A percentile compares a stretch with the other conserved stretches of the same genome.
Evolutionary conservation across 2,888 invertebrate species (phyloP).

Genomic region (Heteromyza rotundicornis): DNA sequence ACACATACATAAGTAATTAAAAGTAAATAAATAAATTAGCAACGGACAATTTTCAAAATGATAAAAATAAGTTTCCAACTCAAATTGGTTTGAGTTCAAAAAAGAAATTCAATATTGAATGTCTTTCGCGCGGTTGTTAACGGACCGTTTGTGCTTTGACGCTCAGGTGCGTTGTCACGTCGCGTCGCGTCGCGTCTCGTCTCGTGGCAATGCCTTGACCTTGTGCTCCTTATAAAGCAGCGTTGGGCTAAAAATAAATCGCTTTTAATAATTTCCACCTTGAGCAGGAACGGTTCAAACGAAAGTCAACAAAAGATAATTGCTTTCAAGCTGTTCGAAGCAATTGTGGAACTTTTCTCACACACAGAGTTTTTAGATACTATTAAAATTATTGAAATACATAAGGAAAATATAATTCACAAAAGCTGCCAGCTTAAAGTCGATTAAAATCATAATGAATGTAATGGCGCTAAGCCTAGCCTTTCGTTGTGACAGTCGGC

Average conservation of each 20-base stretch:
- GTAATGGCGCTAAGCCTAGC: too few species aligned
- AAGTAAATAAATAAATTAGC: not conserved
- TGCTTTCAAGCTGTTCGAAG: too few species aligned
- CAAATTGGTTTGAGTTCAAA: not conserved
- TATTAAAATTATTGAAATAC: too few species aligned
- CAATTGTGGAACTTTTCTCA: too few species aligned
- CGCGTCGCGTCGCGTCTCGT: constrained; percentile 13
- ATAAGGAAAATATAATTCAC: too few species aligned
- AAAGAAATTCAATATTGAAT: constrained; percentile 17
- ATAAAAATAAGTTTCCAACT: not conserved
- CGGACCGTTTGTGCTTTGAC: constrained; percentile 6
- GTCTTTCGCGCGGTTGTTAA: constrained; percentile 16
- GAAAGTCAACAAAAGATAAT: too few species aligned
- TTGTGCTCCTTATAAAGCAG: constrained; percentile 30
- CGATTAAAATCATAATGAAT: too few species aligned
- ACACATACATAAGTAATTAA: constrained; percentile 11
- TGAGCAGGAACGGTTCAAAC: not conserved
- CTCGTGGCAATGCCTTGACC: constrained; percentile 40
- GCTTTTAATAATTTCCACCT: not conserved
- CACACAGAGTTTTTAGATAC: too few species aligned
- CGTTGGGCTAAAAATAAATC: not conserved
- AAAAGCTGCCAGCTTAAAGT: too few species aligned
- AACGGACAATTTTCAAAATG: too few species aligned
- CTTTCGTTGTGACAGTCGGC: too few species aligned
- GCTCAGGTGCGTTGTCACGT: constrained; percentile 4